These are phyloP conservation scores for Phymorhynchus buccinoides DNA, from an alignment of 1,140 invertebrate species.

Conservation along the genomic window DNA sequence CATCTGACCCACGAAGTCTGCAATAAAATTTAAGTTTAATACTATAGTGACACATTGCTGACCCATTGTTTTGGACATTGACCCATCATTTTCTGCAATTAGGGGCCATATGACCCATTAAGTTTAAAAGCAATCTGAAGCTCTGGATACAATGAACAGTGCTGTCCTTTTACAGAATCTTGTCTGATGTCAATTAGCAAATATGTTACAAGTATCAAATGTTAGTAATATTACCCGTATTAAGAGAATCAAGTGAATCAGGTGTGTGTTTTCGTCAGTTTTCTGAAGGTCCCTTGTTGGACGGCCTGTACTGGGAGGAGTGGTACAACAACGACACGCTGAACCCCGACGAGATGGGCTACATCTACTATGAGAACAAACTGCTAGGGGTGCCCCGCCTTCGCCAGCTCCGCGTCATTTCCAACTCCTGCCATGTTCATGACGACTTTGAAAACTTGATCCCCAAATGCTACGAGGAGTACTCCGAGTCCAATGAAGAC, in stretches of 20 bases:
- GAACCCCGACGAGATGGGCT: slow-evolving; percentile 71
- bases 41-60: no score
- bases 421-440: slow-evolving; percentile 79
- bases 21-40: no score
- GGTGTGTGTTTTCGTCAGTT: slow-evolving; percentile 72
- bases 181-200: no score
- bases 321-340: slow-evolving; percentile 76
- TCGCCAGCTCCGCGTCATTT: slow-evolving; percentile 77
- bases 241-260: not conserved
- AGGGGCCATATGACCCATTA: no score
- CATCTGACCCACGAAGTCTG: no score
- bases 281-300: slow-evolving; percentile 75
- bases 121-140: no score
- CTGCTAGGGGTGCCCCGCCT: slow-evolving; percentile 80
- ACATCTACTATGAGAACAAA: slow-evolving; percentile 80
- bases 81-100: no score
- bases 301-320: slow-evolving; percentile 79
- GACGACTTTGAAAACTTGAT: slow-evolving; percentile 78
- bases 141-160: no score
- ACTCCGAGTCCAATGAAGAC: slow-evolving; percentile 76
- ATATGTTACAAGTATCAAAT: no score
- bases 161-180: no score
- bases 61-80: no score
- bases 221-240: no score
- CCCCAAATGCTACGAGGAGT: slow-evolving; percentile 78